A percentile compares a stretch with the other conserved stretches of the same genome.
These are phyloP conservation scores for Aegotheles bennettii DNA, from an alignment of 2,113 vertebrate genomes.

Conservation along the genomic window DNA sequence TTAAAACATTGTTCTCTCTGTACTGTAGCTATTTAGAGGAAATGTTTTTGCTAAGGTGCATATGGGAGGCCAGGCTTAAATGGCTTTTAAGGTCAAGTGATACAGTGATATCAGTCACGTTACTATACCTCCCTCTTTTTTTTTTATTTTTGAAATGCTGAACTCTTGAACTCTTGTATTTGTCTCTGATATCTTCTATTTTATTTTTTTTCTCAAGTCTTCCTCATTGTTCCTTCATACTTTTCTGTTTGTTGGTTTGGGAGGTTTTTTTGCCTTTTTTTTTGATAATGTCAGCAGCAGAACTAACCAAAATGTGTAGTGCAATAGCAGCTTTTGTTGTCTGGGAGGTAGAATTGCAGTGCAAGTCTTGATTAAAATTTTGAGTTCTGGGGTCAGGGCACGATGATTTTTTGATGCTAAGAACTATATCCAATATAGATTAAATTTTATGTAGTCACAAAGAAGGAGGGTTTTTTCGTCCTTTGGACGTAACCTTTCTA, in stretches of 20 bases:
- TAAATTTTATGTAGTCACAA: background rate
- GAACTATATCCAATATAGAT: background rate
- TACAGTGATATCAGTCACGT: background rate
- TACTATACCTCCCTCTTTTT: background rate
- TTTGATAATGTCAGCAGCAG: background rate
- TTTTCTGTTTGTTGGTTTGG: background rate
- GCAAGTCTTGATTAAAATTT: background rate
- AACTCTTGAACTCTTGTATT: background rate
- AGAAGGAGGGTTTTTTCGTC: background rate
- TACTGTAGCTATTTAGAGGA: background rate
- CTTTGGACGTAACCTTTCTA: background rate
- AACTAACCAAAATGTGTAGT: background rate
- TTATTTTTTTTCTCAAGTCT: accelerated
- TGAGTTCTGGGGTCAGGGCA: background rate
- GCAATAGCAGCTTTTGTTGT: background rate
- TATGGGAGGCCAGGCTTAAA: background rate
- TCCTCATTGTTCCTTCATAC: background rate
- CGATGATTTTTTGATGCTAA: background rate
- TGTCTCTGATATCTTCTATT: background rate
- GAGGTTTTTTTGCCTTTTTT: no score
- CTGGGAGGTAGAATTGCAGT: background rate
- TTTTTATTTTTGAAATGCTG: background rate
- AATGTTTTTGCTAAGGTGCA: background rate
- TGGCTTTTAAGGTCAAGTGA: background rate
- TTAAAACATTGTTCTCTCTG: background rate